Evolutionary conservation across 2,113 vertebrate genomes (phyloP), one percentile per base, ranked within the genome.

Genomic region (Caranx melampygus): DNA sequence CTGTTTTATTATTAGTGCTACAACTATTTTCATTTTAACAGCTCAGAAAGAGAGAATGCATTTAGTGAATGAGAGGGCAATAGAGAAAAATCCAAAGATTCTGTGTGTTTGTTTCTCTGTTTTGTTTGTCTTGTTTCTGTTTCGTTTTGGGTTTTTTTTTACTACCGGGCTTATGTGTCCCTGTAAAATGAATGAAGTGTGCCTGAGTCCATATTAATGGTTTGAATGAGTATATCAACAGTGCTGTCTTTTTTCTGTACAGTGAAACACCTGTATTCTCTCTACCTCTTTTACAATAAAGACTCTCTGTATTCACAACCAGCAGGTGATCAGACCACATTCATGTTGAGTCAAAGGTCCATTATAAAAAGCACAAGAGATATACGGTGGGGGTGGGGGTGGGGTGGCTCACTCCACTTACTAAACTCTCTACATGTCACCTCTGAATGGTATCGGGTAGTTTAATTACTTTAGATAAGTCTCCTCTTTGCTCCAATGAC

Each of bases 271-370:
- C 94, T 95, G 94, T 95, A 94, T 94, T 94, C 94, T 95, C 95
- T 95, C 95, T 95, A 95, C 95, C 94, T 95, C 95, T 95, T 95
- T 95, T 95, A 95, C 94, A 95, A 95, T 95, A 95, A 95, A 95
- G 91, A 94, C 92, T 95, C 91, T 94, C 90, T 95, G 94, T 95
- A 94, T 94, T 95, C 94, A 95, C 94, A 92, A 88, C 65, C 78
- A 81, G 26, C 73, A 72, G 78, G 33, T 21, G 33, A 45, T 20
- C 0, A 2, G 9, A 45, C 3, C 13, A 16, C 2, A 16, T 67
- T 44, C 47, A 16, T 70, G 58, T n/a, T 1, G 21, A 34, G 34
- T 51, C 11, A 10, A 14, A 40, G 21, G 70, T 26, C 26, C 64
- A 18, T 16, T 18, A 7, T 49, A 2, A 7, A 52, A 33, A 18